Conservation (phyloP, 1,140 invertebrate species). For the Lucilia sericata region DNA sequence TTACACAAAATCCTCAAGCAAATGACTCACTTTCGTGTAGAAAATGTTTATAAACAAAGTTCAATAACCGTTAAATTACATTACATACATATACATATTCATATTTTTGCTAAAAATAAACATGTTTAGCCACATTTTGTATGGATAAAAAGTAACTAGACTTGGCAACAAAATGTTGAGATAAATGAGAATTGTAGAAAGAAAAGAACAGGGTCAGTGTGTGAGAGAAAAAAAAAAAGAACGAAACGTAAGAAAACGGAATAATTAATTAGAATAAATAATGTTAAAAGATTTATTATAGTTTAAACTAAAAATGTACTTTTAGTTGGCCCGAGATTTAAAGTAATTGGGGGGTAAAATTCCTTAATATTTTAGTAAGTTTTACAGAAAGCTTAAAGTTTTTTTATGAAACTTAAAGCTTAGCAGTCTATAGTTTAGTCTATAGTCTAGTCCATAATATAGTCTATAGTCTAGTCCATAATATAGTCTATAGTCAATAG, state of each 20-base stretch:
- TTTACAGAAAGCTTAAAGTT: too few species aligned
- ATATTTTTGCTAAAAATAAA: neutral
- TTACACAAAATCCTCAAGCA: too few species aligned
- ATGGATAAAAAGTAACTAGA: neutral
- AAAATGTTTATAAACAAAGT: neutral
- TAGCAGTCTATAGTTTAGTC: too few species aligned
- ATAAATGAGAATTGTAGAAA: neutral
- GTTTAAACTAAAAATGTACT: too few species aligned
- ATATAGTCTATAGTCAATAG: too few species aligned
- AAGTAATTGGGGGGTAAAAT: too few species aligned
- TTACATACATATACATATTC: neutral
- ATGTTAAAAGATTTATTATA: neutral
- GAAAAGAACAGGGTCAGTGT: neutral
- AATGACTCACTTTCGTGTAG: neutral
- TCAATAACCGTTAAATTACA: conserved; percentile 24
- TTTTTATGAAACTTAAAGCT: too few species aligned
- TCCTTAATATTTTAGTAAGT: too few species aligned
- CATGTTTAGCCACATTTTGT: neutral
- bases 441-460: too few species aligned
- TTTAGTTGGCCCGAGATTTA: too few species aligned
- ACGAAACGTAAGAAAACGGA: neutral
- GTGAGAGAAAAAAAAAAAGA: neutral
- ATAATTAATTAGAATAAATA: neutral
- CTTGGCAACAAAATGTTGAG: conserved; percentile 10
- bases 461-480: too few species aligned